Conservation (phyloP, 2,888 invertebrate genomes). For the Ariolimax columbianus region DNA sequence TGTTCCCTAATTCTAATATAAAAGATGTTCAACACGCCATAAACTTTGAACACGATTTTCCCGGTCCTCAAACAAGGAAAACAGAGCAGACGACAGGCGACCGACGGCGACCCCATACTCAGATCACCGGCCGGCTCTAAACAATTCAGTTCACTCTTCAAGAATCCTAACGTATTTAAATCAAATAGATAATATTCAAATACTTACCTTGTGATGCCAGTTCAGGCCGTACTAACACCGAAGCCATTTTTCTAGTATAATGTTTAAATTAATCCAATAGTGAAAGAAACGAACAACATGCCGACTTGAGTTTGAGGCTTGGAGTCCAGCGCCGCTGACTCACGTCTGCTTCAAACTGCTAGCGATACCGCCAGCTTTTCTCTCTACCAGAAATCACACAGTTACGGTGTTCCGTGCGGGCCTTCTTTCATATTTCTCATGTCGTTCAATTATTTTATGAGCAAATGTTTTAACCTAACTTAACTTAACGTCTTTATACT, state of each 20-base stretch:
- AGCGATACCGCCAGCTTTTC: conserved; percentile 4
- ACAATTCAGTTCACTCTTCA: too few relatives aligned
- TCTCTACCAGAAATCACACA: background rate
- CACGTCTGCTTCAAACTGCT: conserved; percentile 23
- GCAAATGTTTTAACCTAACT: too few relatives aligned
- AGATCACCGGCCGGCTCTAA: too few relatives aligned
- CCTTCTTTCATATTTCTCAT: too few relatives aligned
- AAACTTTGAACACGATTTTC: too few relatives aligned
- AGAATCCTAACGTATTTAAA: background rate
- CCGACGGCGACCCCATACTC: too few relatives aligned
- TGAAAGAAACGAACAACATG: background rate
- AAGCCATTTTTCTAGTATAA: conserved; percentile 54
- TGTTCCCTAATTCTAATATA: too few relatives aligned
- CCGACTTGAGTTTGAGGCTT: background rate
- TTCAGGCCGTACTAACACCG: conserved; percentile 57
- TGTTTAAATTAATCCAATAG: conserved; percentile 11
- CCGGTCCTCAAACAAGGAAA: background rate
- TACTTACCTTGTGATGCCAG: conserved; percentile 62
- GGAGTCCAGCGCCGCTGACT: conserved; percentile 17
- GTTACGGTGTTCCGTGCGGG: conserved; percentile 8
- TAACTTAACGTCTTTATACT: too few relatives aligned
- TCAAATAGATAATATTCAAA: background rate
- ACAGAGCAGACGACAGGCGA: conserved; percentile 18
- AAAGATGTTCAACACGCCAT: too few relatives aligned
- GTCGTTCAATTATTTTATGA: too few relatives aligned